Conservation (phyloP, 1,140 invertebrate genomes). For the Phthorimaea operculella region DNA sequence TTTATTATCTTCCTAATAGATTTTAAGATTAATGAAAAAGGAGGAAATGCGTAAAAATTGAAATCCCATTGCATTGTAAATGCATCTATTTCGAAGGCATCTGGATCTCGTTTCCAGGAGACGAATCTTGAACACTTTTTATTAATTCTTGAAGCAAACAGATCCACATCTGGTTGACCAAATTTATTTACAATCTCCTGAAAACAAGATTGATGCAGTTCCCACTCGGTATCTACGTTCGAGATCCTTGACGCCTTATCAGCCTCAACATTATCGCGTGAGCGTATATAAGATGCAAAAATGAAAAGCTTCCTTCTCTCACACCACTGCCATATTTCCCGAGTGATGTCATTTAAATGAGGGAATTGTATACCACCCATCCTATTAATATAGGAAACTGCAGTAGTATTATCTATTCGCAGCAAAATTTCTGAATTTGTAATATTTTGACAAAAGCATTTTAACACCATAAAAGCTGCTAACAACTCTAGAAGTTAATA, state of each 20-base stretch:
- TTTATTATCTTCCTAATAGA: slow-evolving; percentile 6
- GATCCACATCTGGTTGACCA: not conserved
- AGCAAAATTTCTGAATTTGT: not conserved
- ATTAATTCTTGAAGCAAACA: slow-evolving; percentile 2
- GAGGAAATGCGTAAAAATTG: slow-evolving; percentile 7
- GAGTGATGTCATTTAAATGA: slow-evolving; percentile 3
- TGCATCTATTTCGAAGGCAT: slow-evolving; percentile 8
- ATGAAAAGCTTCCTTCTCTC: not conserved
- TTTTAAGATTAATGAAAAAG: slow-evolving; percentile 5
- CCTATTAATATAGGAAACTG: too few species aligned
- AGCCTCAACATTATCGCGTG: not conserved
- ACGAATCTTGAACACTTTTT: slow-evolving; percentile 5
- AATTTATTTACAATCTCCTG: not conserved
- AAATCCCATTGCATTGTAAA: slow-evolving; percentile 3
- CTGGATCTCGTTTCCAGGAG: slow-evolving; percentile 6
- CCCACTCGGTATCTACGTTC: slow-evolving; percentile 3
- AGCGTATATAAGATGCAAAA: slow-evolving; percentile 2
- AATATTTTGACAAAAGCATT: not conserved
- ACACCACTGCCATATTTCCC: slow-evolving; percentile 5
- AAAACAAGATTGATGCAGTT: not conserved
- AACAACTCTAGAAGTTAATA: slow-evolving; percentile 1
- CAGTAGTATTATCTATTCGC: not conserved
- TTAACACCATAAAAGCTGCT: not conserved
- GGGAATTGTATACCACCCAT: too few species aligned
- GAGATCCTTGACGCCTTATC: not conserved